Evolutionary conservation across 2,888 invertebrate genomes (phyloP).

Genomic region (Eilema depressum): DNA sequence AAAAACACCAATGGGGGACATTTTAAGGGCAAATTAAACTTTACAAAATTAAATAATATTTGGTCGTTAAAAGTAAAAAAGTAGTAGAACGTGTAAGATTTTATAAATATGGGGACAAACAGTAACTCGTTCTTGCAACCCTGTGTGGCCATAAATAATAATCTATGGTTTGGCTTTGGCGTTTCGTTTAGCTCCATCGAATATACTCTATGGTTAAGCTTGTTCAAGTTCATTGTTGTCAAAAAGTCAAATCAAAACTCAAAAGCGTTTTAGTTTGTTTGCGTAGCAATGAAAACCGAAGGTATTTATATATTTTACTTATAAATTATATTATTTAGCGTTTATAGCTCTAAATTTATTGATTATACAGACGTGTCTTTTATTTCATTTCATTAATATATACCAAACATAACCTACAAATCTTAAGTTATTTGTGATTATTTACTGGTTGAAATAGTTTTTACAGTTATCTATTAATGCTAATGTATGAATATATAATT

Average conservation of each 20-base stretch:
- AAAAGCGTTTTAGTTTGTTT: neutral
- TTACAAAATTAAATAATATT: no score
- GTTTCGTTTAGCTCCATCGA: no score
- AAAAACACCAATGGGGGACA: no score
- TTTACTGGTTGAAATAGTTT: neutral
- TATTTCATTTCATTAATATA: neutral
- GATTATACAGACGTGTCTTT: neutral
- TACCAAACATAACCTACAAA: slow-evolving; percentile 21
- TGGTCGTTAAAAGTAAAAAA: no score
- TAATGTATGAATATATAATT: neutral
- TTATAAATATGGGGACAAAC: neutral
- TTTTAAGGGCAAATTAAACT: no score
- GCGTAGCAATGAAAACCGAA: slow-evolving; percentile 27
- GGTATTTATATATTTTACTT: neutral
- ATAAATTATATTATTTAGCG: neutral
- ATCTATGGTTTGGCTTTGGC: neutral
- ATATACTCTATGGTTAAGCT: neutral
- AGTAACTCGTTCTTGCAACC: neutral
- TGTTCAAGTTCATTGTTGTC: neutral
- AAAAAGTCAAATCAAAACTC: neutral
- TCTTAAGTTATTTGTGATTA: neutral
- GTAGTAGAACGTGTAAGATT: neutral
- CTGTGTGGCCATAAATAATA: neutral
- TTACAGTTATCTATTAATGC: neutral
- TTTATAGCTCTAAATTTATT: neutral